Base-by-base conservation (phyloP, 2,888 invertebrate species). In the Theretra japonica region DNA sequence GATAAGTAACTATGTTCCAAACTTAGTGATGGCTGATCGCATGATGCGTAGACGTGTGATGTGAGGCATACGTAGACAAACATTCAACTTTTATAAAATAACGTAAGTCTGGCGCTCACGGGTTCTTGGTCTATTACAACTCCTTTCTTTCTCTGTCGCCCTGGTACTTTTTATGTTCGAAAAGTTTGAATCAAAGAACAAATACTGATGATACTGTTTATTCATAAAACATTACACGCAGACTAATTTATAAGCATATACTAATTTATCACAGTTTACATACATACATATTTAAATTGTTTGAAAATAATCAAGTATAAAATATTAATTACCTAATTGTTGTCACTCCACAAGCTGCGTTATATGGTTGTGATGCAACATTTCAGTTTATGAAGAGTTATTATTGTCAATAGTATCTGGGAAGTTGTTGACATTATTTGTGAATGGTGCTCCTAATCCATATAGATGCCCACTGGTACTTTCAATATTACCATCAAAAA, bases 401-500 rank as follows among this genome's bases (percentile, higher is more conserved):
- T 96, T 96, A 83, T 96, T 97, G 82, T 96, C 96, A 79, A 96
- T 96, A 86, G 96, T 88, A 58, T 93, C 93, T 80, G 96, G 96
- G 86, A 97, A 96, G 83, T 96, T 96, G 81, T 95, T 95, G 74
- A 96, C 96, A 75, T 97, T 97, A 62, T 96, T 96, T 71, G 97
- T 96, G 88, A 97, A 98, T 70, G 97, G 97, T 59, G 98, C 98
- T 73, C 98, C 98, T 80, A 99, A 95, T 68, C 99, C 99, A 88
- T 98, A 99, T 71, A 99, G 95, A 93, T 99, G 99, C 69, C 99
- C 99, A 86, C 99, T 99, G 58, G 97, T 97, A 94, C 99, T 99
- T 90, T 99, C 99, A 83, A 99, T 99, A 90, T 99, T 99, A 88
- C 99, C 99, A 92, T 99, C 98, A 89, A 99, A 99, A 92, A 99